A percentile compares a stretch with the other conserved stretches of the same genome.
Evolutionary conservation across 2,888 invertebrate genomes (phyloP).

Genomic region (Caenorhabditis japonica): DNA sequence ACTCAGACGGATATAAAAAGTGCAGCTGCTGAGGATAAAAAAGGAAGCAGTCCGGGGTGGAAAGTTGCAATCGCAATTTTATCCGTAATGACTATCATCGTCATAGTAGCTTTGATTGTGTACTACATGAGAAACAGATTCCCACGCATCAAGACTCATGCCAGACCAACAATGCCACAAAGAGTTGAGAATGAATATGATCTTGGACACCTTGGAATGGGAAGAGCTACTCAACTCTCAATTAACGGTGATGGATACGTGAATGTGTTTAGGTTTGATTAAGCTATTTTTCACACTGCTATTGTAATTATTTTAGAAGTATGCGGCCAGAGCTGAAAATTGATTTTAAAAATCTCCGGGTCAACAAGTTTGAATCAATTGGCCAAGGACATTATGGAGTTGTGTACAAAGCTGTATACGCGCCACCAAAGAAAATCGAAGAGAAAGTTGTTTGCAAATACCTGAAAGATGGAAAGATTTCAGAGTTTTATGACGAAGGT

Average conservation of each 20-base stretch:
- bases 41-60: conserved; percentile 50
- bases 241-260: conserved; percentile 41
- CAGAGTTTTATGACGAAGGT: conserved; percentile 59
- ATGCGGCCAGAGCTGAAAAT: conserved; percentile 34
- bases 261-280: conserved; percentile 28
- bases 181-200: conserved; percentile 36
- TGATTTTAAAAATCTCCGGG: conserved; percentile 31
- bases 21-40: conserved; percentile 7
- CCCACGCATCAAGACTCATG: conserved; percentile 32
- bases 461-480: conserved; percentile 49
- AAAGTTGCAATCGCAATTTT: conserved; percentile 59
- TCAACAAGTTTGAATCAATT: conserved; percentile 20
- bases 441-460: conserved; percentile 61
- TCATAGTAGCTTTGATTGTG: conserved; percentile 48
- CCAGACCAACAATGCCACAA: conserved; percentile 17
- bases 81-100: conserved; percentile 43
- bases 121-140: conserved; percentile 58
- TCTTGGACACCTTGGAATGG: conserved; percentile 17
- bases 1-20: conserved; percentile 39
- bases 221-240: conserved; percentile 12
- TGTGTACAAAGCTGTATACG: conserved; percentile 59
- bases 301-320: conserved; percentile 17
- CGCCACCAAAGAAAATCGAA: conserved; percentile 27
- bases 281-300: neutral
- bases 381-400: conserved; percentile 64